Conservation (phyloP, 2,888 invertebrate genomes). For the Arrhopalites spinosus region DNA sequence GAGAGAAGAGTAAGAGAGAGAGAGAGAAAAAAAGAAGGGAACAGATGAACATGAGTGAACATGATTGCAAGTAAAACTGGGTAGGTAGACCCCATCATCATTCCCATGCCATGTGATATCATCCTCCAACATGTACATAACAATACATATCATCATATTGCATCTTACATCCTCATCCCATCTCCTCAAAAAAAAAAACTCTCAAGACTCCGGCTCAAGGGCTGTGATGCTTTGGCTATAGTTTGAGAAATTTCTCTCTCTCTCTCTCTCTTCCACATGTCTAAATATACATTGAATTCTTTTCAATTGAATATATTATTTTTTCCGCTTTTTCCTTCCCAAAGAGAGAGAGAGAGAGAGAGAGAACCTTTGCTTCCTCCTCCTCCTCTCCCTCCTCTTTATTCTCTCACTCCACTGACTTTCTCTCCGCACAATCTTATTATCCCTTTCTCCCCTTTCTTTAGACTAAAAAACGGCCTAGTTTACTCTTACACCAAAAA, state of each 20-base stretch:
- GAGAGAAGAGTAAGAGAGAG: not conserved
- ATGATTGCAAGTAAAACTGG: no score
- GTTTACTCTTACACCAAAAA: not conserved
- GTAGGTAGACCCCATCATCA: constrained; percentile 10
- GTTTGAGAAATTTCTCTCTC: not conserved
- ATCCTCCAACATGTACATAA: not conserved
- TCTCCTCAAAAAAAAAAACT: not conserved
- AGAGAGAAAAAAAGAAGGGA: constrained; percentile 1
- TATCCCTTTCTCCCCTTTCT: not conserved
- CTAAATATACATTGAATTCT: constrained; percentile 15
- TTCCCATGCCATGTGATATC: not conserved
- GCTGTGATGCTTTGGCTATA: no score
- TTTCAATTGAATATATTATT: constrained; percentile 14
- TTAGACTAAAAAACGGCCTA: not conserved
- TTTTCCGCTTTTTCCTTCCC: not conserved
- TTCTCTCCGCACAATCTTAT: constrained; percentile 15
- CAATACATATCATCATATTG: not conserved
- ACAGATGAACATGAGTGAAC: not conserved
- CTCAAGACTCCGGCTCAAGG: not conserved
- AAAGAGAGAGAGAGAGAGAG: no score
- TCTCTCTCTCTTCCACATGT: not conserved
- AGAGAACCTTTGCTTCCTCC: not conserved
- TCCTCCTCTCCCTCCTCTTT: not conserved
- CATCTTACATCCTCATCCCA: not conserved
- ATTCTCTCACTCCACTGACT: constrained; percentile 13